Base-by-base conservation (phyloP, 1,140 invertebrate genomes). In the Micrasema longulum region DNA sequence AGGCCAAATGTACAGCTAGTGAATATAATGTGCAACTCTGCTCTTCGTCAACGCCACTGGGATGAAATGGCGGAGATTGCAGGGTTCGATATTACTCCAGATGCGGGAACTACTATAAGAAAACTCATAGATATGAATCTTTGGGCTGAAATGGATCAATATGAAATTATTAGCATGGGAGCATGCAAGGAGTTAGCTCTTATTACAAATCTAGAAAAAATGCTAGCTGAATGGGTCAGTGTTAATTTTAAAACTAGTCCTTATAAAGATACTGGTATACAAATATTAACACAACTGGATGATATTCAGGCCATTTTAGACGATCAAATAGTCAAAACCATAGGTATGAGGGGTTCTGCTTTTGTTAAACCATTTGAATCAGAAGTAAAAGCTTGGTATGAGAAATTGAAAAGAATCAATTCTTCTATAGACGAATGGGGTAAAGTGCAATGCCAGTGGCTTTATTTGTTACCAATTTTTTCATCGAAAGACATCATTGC, bases 391-490 rank as follows among this genome's bases (percentile, higher is more conserved):
- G 86, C 88, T 0, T 97, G 95, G 93, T 97, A 96, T 80, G 88
- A 90, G 16, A 92, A 91, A 78, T 86, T 97, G 26, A 86, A 90
- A 47, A 82, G 92, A 45, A 89, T 96, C 0, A 93, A 95, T 80
- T 85, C 86, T 43, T 94, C 94, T 1, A 87, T 97, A 11, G 93
- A 96, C 75, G 91, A 94, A 80, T 97, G 95, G 95, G 88, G 93
- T 2, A 95, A 93, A 82, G 94, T 93, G 11, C 93, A 95, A 82
- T 88, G 91, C 38, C 93, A 95, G 74, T 98, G 95, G 91, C 85
- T 97, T n/a, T 97, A 97, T 81, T 84, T 98, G 22, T 84, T 97
- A 74, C 95, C 95, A 0, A 96, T 98, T 76, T 98, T 98, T 83
- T 94, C 93, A 1, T 97, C 95, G 0, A 94, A 95, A 79, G 95